A percentile compares a stretch with the other conserved stretches of the same genome.
These are phyloP conservation scores for Macquaria australasica DNA, from an alignment of 2,113 vertebrate species.

Conservation along the genomic window DNA sequence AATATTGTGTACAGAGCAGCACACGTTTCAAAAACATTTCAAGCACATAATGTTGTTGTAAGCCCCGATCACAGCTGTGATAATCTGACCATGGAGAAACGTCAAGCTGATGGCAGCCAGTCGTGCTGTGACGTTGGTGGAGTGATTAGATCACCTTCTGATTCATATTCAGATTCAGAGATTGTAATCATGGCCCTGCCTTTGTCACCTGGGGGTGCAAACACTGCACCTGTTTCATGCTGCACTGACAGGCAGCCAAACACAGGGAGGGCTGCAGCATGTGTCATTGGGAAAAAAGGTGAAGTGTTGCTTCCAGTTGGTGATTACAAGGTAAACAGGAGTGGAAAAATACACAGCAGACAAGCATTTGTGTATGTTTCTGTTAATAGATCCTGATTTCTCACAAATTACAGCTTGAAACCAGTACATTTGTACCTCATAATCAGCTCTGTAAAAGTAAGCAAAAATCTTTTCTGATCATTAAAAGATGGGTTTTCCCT, in stretches of 20 bases:
- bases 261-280: not conserved
- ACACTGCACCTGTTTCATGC: constrained; percentile 38
- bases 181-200: constrained; percentile 19
- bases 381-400: not conserved
- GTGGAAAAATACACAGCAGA: not conserved
- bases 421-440: not conserved
- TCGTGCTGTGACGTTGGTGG: not conserved
- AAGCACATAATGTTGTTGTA: not conserved
- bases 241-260: constrained; percentile 14
- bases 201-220: constrained; percentile 50
- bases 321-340: too few relatives aligned
- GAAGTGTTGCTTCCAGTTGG: not conserved
- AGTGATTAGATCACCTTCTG: constrained; percentile 49
- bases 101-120: constrained; percentile 24
- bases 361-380: not conserved
- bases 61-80: constrained; percentile 32
- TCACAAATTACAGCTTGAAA: not conserved
- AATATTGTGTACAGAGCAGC: not conserved
- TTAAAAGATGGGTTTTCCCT: not conserved
- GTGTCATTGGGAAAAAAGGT: not conserved
- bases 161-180: constrained; percentile 51
- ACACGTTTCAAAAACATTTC: not conserved
- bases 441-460: not conserved
- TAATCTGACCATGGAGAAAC: constrained; percentile 35
- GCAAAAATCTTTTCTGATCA: not conserved